These are phyloP conservation scores for Heliconius charithonia DNA, from an alignment of 2,888 invertebrate species.

Conservation along the genomic window DNA sequence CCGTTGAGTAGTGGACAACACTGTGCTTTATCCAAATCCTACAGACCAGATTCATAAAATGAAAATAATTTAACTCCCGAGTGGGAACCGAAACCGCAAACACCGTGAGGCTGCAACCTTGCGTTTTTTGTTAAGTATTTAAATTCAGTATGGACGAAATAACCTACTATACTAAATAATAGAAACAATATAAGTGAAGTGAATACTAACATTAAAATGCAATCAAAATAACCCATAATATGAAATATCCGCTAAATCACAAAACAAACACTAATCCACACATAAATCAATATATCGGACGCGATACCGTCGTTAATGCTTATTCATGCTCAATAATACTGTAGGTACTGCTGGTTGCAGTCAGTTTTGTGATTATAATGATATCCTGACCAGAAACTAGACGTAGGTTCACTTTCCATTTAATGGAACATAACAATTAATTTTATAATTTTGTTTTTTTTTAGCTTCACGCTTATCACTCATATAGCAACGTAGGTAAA, in stretches of 20 bases:
- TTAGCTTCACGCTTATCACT: background rate
- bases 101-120: too few relatives aligned
- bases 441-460: background rate
- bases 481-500: background rate
- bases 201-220: background rate
- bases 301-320: constrained; percentile 32
- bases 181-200: too few relatives aligned
- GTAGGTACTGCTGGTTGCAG: constrained; percentile 21
- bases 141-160: too few relatives aligned
- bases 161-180: too few relatives aligned
- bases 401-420: background rate
- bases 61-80: too few relatives aligned
- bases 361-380: constrained; percentile 25
- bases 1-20: too few relatives aligned
- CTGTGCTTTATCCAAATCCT: too few relatives aligned
- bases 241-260: constrained; percentile 27
- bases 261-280: constrained; percentile 20
- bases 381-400: background rate
- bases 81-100: too few relatives aligned
- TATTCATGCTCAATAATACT: constrained; percentile 31
- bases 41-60: too few relatives aligned
- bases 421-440: background rate
- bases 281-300: constrained; percentile 29
- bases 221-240: background rate
- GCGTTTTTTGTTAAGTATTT: too few relatives aligned